phyloP scores from a whole-genome alignment of 2,797 vertebrate genomes.

The Scomberomorus guttatus region DNA sequence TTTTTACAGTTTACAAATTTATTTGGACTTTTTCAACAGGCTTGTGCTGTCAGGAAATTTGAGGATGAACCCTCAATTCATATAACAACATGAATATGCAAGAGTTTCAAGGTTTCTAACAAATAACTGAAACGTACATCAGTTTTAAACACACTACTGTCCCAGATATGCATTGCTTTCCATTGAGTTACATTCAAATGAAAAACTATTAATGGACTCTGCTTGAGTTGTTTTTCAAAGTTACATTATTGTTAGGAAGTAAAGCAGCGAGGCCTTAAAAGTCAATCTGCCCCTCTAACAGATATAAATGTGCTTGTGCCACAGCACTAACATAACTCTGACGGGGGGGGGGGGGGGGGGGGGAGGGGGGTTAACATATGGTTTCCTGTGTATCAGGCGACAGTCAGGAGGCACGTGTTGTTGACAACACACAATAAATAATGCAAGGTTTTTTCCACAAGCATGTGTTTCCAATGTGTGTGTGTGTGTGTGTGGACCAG shows the following conservation, averaged over 20 bases:
- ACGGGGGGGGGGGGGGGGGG: not conserved
- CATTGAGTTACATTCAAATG: too few relatives aligned
- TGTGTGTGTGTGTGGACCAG: not conserved
- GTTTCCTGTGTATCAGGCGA: slow-evolving; percentile 29
- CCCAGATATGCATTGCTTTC: too few relatives aligned
- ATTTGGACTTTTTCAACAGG: too few relatives aligned
- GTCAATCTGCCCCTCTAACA: not conserved
- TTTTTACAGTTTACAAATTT: too few relatives aligned
- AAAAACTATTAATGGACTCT: too few relatives aligned
- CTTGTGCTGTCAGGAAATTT: too few relatives aligned
- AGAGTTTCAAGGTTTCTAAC: too few relatives aligned
- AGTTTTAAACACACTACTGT: too few relatives aligned
- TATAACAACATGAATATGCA: too few relatives aligned
- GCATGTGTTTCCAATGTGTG: slow-evolving; percentile 38
- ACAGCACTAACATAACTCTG: not conserved
- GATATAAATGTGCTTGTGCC: not conserved
- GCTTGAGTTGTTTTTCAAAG: too few relatives aligned
- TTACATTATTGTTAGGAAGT: not conserved
- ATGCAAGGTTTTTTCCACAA: slow-evolving; percentile 54
- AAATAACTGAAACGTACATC: too few relatives aligned
- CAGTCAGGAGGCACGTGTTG: slow-evolving; percentile 38
- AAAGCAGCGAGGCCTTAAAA: not conserved
- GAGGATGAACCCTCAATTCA: too few relatives aligned
- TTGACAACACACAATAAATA: slow-evolving; percentile 59
- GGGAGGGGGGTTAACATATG: slow-evolving; percentile 13